phyloP scores from a whole-genome alignment of 2,113 vertebrate species.

The Tretioscincus oriximinensis region DNA sequence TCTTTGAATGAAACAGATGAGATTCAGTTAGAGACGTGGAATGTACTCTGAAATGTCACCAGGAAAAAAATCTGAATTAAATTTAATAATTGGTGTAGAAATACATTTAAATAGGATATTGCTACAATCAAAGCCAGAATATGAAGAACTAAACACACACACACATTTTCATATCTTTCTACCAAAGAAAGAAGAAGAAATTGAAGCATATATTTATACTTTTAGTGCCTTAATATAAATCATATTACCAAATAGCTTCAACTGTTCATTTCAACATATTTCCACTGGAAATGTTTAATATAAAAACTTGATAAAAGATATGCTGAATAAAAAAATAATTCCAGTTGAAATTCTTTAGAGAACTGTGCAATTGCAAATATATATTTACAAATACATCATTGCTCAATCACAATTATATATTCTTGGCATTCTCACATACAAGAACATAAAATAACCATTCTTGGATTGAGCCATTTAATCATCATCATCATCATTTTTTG shows the following conservation, averaged over 20 bases:
- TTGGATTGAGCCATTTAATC: neutral
- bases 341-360: neutral
- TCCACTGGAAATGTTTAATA: neutral
- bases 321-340: neutral
- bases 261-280: neutral
- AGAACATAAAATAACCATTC: neutral
- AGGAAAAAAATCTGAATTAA: slow-evolving; percentile 55
- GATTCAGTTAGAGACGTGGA: slow-evolving; percentile 18
- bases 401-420: too few relatives aligned
- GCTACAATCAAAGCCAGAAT: slow-evolving; percentile 36
- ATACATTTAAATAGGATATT: slow-evolving; percentile 43
- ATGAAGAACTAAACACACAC: slow-evolving; percentile 37
- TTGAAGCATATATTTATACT: neutral
- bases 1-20: slow-evolving; percentile 49
- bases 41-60: slow-evolving; percentile 52
- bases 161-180: slow-evolving; percentile 24
- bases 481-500: too few relatives aligned
- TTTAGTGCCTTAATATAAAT: neutral
- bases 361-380: neutral
- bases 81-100: slow-evolving; percentile 58
- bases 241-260: neutral
- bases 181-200: neutral
- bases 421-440: neutral
- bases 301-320: neutral
- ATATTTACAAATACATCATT: too few relatives aligned